Base-by-base conservation (phyloP, 2,888 invertebrate species). In the Brachyptera putata region DNA sequence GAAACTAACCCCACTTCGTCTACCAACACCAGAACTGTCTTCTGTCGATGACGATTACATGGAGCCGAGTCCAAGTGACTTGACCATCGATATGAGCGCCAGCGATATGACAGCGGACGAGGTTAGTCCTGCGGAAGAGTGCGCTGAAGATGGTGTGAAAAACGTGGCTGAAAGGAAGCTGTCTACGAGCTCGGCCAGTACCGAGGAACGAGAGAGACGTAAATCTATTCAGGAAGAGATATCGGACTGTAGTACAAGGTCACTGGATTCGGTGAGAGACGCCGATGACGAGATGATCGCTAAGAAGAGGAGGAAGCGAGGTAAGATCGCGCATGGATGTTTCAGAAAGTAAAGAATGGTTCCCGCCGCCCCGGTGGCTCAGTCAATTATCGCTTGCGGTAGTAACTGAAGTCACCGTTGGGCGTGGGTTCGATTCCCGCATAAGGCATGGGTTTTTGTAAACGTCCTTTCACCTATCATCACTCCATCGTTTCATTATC, bases 251-350 rank as follows among this genome's bases (percentile, higher is more conserved):
- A 4, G 4, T 4, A 43, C 16, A 4, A 30, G 11, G 30, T 30
- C 30, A 11, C 30, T 7, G 21, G 18, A 55, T 22, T 26, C 55
- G 26, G 26, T 22, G 16, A 13, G 22, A 16, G 46, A 43, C 24
- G 22, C 14, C 7, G 22, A 26, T 24, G 26, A 50, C 16, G 58
- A 37, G 18, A 53, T 30, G 13, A 16, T 16, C 5, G 26, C 9
- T 11, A 58, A 50, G 16, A 58, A 16, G 53, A 50, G 21, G 14
- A 37, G 50, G 37, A 58, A 26, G 39, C 37, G 18, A 13, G 26
- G 25, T 49, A 24, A 39, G 30, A 30, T 30, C 30, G 11, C 30
- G 30, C 11, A 5, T 11, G 30, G 5, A 7, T 5, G 30, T 30
- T 30, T 30, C 30, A n/a, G n/a, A n/a, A n/a, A n/a, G n/a, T n/a